phyloP scores from a whole-genome alignment of 2,797 vertebrate genomes.

The Onychomys arenicola region DNA sequence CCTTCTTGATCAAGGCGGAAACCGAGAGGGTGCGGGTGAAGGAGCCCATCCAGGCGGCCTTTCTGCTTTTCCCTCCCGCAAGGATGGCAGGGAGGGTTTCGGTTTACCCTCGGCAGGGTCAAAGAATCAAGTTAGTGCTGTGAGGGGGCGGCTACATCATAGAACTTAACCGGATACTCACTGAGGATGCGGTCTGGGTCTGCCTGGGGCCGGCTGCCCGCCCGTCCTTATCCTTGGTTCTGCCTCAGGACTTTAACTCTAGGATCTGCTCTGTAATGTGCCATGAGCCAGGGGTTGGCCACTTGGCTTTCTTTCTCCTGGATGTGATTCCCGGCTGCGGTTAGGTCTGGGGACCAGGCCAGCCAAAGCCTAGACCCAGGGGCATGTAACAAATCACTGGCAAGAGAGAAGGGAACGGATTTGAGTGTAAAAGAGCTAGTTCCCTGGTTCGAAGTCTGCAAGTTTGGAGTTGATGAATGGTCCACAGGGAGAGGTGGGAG shows the following conservation, averaged over 20 bases:
- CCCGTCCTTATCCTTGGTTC: not conserved
- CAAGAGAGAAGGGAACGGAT: not conserved
- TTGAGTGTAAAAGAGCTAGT: not conserved
- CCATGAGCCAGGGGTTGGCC: not conserved
- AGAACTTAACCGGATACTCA: conserved; percentile 1
- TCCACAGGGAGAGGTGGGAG: not conserved
- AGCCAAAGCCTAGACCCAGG: not conserved
- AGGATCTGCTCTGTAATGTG: not conserved
- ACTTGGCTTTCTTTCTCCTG: conserved; percentile 33
- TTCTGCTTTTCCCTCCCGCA: not conserved
- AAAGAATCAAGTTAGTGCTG: conserved; percentile 53
- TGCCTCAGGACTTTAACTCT: not conserved
- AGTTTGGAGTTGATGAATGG: conserved; percentile 48
- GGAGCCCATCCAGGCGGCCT: not conserved
- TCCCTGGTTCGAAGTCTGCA: conserved; percentile 18
- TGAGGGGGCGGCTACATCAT: conserved; percentile 29
- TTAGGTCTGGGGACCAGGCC: conserved; percentile 60
- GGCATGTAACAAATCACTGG: not conserved
- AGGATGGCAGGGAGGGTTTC: not conserved
- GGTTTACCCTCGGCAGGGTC: conserved; percentile 34
- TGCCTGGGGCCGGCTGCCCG: not conserved
- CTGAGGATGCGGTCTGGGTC: not conserved
- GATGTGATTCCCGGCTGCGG: not conserved
- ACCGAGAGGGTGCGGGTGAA: not conserved
- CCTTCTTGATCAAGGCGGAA: not conserved